A percentile compares a stretch with the other conserved stretches of the same genome.
Conservation (phyloP, 2,113 vertebrate genomes). For the Taurulus bubalis region DNA sequence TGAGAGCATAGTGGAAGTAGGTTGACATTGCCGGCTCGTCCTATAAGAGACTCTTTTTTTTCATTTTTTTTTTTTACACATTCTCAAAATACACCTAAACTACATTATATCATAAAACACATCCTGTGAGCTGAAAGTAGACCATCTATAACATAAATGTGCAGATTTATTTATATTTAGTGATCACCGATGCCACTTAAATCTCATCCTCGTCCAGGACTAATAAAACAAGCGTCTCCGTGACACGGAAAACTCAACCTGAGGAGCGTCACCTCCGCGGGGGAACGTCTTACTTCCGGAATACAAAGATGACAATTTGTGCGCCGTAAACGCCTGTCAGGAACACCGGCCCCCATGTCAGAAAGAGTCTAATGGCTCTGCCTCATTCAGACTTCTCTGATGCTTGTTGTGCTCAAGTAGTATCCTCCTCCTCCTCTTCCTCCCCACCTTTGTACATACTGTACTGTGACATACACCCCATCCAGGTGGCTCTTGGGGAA, state of each 20-base stretch:
- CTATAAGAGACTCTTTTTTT: constrained; percentile 52
- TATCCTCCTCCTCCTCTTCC: constrained; percentile 41
- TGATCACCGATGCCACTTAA: too few species aligned
- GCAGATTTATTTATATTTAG: neutral
- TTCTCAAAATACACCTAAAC: neutral
- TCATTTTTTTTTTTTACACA: neutral
- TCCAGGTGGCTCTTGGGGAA: constrained; percentile 76
- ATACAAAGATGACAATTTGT: constrained; percentile 25
- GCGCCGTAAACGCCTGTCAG: constrained; percentile 3
- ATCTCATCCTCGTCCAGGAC: neutral
- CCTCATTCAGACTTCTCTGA: constrained; percentile 54
- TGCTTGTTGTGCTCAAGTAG: constrained; percentile 65
- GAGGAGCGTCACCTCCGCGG: neutral
- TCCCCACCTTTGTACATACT: constrained; percentile 63
- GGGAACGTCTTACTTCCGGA: constrained; percentile 28
- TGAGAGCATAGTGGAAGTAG: constrained; percentile 65
- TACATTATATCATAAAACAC: neutral
- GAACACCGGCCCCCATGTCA: constrained; percentile 21
- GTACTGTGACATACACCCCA: constrained; percentile 64
- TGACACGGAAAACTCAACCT: neutral
- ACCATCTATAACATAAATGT: neutral
- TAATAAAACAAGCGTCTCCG: neutral
- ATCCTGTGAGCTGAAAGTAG: neutral
- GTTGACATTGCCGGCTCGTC: constrained; percentile 71
- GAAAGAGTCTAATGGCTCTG: constrained; percentile 55